Evolutionary conservation across 2,888 invertebrate genomes (phyloP), one percentile per base, ranked within the genome.

Genomic region (Zonitis immaculata): DNA sequence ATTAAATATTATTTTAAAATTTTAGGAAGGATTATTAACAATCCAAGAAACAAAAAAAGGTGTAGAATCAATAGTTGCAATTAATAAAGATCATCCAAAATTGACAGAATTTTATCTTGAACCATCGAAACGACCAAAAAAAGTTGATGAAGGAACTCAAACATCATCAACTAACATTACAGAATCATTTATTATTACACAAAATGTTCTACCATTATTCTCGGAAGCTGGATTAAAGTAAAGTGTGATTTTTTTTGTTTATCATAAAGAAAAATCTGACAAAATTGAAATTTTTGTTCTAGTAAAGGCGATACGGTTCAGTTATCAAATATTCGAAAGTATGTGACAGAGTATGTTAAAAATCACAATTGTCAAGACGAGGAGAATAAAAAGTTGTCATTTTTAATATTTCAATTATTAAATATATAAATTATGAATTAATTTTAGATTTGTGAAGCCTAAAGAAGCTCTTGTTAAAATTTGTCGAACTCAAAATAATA

Each of bases 21-120:
- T 39, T 58, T 51, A 82, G 82, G 79, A 81, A 70, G 84, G 84
- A 11, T 75, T 86, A 54, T 72, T 87, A 20, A 79, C 80, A 42
- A 79, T 85, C 30, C 81, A 82, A 44, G 85, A 86, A 73, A 72
- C 84, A 55, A 84, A 85, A 30, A 89, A 88, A 72, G 95, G 95
- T 22, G 89, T 95, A 35, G 88, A 89, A 69, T 89, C 87, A 56
- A 83, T 95, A 52, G 79, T 82, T 44, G 79, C 80, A 0, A 78
- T 91, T 16, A 81, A 86, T 68, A 70, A 77, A 46, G 76, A 79
- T 43, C 88, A 89, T 76, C 81, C 82, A 12, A 69, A 75, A 49
- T 63, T 80, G 51, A 71, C 69, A 61, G 67, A 73, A 49, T 77
- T 82, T 46, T 76, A 78, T 28, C 68, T 86, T 54, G 63, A 68